A percentile compares a stretch with the other conserved stretches of the same genome.
Evolutionary conservation across 1,140 invertebrate species (phyloP).

Genomic region (Hesperophylax magnus): DNA sequence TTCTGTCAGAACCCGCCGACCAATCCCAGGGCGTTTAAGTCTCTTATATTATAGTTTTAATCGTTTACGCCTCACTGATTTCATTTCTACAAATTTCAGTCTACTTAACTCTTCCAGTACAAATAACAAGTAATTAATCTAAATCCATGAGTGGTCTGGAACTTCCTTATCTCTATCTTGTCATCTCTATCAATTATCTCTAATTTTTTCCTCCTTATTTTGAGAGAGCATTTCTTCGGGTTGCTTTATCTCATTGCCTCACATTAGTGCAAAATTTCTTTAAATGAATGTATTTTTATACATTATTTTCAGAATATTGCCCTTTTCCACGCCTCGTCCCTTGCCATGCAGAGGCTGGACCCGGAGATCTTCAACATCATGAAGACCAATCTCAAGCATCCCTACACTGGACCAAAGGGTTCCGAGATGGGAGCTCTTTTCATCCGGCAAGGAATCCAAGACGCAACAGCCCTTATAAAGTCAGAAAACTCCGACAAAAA

Average conservation of each 20-base stretch:
- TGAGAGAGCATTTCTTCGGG: neutral
- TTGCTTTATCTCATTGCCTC: neutral
- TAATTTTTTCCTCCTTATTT: too few relatives aligned
- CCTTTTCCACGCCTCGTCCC: conserved; percentile 63
- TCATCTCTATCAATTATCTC: too few relatives aligned
- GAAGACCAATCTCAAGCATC: conserved; percentile 45
- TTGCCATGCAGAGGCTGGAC: conserved; percentile 62
- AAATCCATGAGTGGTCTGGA: too few relatives aligned
- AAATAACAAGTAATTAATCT: too few relatives aligned
- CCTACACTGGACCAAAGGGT: conserved; percentile 39
- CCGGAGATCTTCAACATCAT: conserved; percentile 55
- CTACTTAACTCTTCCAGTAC: too few relatives aligned
- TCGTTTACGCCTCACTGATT: too few relatives aligned
- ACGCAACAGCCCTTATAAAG: conserved; percentile 38
- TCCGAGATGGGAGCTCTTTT: conserved; percentile 1
- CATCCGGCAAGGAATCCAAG: conserved; percentile 27
- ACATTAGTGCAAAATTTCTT: neutral
- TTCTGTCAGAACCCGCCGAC: too few relatives aligned
- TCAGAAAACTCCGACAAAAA: neutral
- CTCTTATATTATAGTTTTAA: too few relatives aligned
- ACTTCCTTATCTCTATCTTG: too few relatives aligned
- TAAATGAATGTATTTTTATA: neutral
- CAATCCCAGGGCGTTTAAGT: too few relatives aligned
- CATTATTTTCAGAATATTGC: conserved; percentile 63
- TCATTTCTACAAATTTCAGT: too few relatives aligned